phyloP scores from a whole-genome alignment of 2,888 invertebrate species.

The Ecdyonurus torrentis region DNA sequence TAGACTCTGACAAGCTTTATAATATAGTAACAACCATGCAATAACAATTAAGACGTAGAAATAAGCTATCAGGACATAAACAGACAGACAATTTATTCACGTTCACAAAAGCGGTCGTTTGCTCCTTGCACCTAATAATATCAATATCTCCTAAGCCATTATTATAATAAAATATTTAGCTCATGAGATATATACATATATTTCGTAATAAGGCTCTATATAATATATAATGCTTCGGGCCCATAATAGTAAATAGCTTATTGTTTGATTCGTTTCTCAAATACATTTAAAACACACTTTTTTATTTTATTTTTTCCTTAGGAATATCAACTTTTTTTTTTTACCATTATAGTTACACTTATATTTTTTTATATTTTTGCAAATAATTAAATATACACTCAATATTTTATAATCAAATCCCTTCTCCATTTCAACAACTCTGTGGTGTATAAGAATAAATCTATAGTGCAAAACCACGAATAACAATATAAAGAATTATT shows the following conservation, averaged over 20 bases:
- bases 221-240: slow-evolving; percentile 1
- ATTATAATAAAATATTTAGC: neutral
- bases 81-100: neutral
- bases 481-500: slow-evolving; percentile 8
- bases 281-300: slow-evolving; percentile 7
- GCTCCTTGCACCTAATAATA: neutral
- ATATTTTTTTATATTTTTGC: slow-evolving; percentile 7
- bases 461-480: slow-evolving; percentile 11
- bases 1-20: neutral
- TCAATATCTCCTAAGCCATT: neutral
- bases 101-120: slow-evolving; percentile 8
- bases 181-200: too few species aligned
- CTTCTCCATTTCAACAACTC: slow-evolving; percentile 9
- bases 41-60: neutral
- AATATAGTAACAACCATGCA: neutral
- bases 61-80: neutral
- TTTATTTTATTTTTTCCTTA: too few species aligned
- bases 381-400: slow-evolving; percentile 9
- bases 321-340: too few species aligned
- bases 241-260: slow-evolving; percentile 3
- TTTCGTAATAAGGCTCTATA: slow-evolving; percentile 4
- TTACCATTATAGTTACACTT: slow-evolving; percentile 8
- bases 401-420: slow-evolving; percentile 8
- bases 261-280: slow-evolving; percentile 9
- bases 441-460: slow-evolving; percentile 10